Conservation (phyloP, 1,140 invertebrate genomes). For the Aphelinus atriplicis region DNA sequence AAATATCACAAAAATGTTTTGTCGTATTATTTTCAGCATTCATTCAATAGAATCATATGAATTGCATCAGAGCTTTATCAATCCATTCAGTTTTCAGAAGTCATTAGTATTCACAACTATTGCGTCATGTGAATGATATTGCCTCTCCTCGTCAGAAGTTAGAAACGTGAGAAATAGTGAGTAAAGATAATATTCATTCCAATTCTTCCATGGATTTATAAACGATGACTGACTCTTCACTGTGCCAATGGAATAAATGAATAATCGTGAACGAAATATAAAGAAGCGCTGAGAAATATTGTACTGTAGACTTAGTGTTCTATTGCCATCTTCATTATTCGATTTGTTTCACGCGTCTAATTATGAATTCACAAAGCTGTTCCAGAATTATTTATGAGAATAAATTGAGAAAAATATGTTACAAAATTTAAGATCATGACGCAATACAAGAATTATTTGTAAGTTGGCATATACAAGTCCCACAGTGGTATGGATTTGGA, state of each 20-base stretch:
- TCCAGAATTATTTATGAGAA: no score
- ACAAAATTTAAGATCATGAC: no score
- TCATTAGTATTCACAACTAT: slow-evolving; percentile 19
- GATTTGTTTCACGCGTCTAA: no score
- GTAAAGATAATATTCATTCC: slow-evolving; percentile 23
- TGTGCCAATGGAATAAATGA: slow-evolving; percentile 15
- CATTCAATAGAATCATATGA: slow-evolving; percentile 27
- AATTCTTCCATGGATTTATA: slow-evolving; percentile 15
- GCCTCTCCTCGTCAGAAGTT: slow-evolving; percentile 17
- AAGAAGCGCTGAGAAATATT: no score
- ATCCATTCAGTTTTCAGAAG: slow-evolving; percentile 31
- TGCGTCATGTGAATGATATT: slow-evolving; percentile 32
- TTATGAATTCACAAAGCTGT: no score
- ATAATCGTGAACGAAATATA: neutral
- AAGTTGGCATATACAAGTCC: no score
- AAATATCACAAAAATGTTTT: no score
- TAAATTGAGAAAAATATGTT: no score
- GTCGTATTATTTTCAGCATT: slow-evolving; percentile 2
- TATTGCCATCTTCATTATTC: no score
- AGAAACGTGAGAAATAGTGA: slow-evolving; percentile 27
- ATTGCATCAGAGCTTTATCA: slow-evolving; percentile 22
- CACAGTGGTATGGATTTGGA: no score
- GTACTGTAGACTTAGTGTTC: no score
- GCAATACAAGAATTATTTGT: no score
- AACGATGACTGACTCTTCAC: slow-evolving; percentile 13